Conservation (phyloP, 2,113 vertebrate genomes). For the Ailuropoda melanoleuca region DNA sequence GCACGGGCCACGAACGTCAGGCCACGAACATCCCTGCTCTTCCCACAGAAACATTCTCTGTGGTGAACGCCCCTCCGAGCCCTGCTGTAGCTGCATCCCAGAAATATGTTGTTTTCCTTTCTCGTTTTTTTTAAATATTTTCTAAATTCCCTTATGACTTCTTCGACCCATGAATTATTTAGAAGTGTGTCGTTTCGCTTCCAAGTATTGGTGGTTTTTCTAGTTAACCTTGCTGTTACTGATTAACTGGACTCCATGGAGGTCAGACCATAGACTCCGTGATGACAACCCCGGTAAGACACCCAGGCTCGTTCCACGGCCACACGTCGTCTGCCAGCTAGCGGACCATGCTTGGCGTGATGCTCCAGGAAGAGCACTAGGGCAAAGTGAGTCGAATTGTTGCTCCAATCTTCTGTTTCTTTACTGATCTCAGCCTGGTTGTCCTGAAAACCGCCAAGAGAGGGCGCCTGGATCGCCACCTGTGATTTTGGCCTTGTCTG, state of each 20-base stretch:
- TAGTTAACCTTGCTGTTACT: background rate
- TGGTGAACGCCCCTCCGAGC: background rate
- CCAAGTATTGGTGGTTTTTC: background rate
- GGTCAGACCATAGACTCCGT: background rate
- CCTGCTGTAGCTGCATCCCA: background rate
- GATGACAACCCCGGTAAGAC: background rate
- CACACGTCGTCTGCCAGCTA: background rate
- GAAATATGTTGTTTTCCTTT: background rate
- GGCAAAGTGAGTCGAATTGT: accelerated
- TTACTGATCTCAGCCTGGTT: background rate
- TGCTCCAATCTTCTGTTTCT: background rate
- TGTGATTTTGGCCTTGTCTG: background rate
- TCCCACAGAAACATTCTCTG: background rate
- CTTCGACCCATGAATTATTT: background rate
- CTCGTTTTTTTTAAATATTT: background rate
- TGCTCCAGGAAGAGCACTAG: background rate
- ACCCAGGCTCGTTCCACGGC: background rate
- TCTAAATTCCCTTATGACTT: background rate
- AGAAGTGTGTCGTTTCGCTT: background rate
- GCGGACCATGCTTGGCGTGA: background rate
- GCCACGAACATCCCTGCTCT: background rate
- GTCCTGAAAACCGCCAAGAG: background rate
- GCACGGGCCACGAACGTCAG: background rate
- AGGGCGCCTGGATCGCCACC: background rate
- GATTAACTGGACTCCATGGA: background rate